phyloP scores from a whole-genome alignment of 2,888 invertebrate genomes.

The Brachyopa scutellaris region DNA sequence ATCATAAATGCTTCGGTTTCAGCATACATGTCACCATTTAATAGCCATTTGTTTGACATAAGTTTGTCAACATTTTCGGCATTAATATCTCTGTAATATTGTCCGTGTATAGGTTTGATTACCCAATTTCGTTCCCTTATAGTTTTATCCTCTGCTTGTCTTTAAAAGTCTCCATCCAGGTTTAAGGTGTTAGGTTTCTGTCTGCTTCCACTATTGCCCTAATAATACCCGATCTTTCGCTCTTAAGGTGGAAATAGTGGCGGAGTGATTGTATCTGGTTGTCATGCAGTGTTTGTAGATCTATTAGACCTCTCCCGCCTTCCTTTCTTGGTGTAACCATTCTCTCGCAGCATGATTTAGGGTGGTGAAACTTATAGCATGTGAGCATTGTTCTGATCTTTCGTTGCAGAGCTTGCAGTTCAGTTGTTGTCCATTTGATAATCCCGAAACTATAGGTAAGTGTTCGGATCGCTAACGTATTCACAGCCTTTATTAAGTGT shows the following conservation, averaged over 20 bases:
- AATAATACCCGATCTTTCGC: background rate
- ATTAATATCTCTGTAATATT: slow-evolving; percentile 25
- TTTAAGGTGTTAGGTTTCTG: slow-evolving; percentile 29
- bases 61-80: slow-evolving; percentile 31
- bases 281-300: slow-evolving; percentile 29
- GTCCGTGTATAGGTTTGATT: slow-evolving; percentile 32
- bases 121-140: slow-evolving; percentile 18
- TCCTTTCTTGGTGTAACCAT: slow-evolving; percentile 28
- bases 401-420: slow-evolving; percentile 24
- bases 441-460: slow-evolving; percentile 29
- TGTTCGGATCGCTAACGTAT: no score
- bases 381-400: slow-evolving; percentile 25
- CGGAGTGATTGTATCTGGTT: slow-evolving; percentile 33
- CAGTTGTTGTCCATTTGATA: slow-evolving; percentile 29
- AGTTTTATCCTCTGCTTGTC: slow-evolving; percentile 14
- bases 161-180: background rate
- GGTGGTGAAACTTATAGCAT: slow-evolving; percentile 21
- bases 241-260: slow-evolving; percentile 11
- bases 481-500: slow-evolving; percentile 29
- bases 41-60: slow-evolving; percentile 37
- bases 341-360: slow-evolving; percentile 20
- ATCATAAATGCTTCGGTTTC: slow-evolving; percentile 43
- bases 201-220: slow-evolving; percentile 19
- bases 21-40: slow-evolving; percentile 17
- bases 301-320: slow-evolving; percentile 33